Conservation (phyloP, 1,140 invertebrate genomes). For the Holotrichia oblita region DNA sequence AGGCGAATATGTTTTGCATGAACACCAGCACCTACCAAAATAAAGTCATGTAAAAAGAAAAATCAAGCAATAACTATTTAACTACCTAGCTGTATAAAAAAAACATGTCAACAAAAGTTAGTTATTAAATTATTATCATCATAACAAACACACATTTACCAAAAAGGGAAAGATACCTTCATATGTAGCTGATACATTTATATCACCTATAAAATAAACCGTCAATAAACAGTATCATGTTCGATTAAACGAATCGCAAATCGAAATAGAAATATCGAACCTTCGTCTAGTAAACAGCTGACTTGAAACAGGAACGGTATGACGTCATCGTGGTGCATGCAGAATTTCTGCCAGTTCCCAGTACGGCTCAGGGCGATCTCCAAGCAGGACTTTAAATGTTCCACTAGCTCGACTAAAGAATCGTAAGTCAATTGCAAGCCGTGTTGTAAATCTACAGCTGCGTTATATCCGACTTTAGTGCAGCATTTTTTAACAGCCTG, state of each 20-base stretch:
- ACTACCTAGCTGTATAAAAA: background rate
- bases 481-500: slow-evolving; percentile 70
- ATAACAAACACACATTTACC: slow-evolving; percentile 17
- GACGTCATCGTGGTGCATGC: slow-evolving; percentile 76
- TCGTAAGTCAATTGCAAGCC: slow-evolving; percentile 78
- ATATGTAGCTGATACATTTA: slow-evolving; percentile 41
- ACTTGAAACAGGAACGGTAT: slow-evolving; percentile 82
- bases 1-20: too few relatives aligned
- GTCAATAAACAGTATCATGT: too few relatives aligned
- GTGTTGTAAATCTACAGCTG: slow-evolving; percentile 60
- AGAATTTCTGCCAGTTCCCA: slow-evolving; percentile 95
- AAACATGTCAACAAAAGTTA: background rate
- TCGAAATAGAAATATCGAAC: slow-evolving; percentile 40
- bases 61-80: background rate
- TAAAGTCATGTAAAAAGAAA: background rate
- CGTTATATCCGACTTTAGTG: slow-evolving; percentile 67
- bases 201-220: slow-evolving; percentile 40
- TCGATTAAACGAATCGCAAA: background rate
- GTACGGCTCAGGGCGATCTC: slow-evolving; percentile 83
- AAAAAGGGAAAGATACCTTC: slow-evolving; percentile 40
- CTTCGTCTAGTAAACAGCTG: slow-evolving; percentile 88
- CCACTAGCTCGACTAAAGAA: slow-evolving; percentile 89
- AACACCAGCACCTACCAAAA: too few relatives aligned
- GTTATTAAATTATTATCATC: background rate
- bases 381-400: slow-evolving; percentile 93